Evolutionary conservation across 2,113 vertebrate genomes (phyloP).

Genomic region (Dipodomys spectabilis): DNA sequence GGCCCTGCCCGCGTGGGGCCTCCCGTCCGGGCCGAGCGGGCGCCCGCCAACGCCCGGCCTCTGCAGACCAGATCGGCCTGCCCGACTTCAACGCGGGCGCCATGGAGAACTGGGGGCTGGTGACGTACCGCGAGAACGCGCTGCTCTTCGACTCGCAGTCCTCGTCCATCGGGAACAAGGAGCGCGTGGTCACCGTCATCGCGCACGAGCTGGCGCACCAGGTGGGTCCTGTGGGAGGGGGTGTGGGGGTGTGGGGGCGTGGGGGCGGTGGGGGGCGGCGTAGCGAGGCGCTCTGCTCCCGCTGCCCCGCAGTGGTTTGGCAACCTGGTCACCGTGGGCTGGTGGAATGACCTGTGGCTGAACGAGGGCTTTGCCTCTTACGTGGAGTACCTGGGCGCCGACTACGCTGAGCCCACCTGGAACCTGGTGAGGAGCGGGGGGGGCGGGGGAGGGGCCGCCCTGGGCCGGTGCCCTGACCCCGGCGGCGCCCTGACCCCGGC

Average conservation of each 20-base stretch:
- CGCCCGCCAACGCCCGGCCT: background rate
- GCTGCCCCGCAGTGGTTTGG: slow-evolving; percentile 92
- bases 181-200: slow-evolving; percentile 90
- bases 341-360: slow-evolving; percentile 97
- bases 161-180: slow-evolving; percentile 94
- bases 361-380: slow-evolving; percentile 96
- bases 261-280: too few species aligned
- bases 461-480: background rate
- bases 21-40: too few species aligned
- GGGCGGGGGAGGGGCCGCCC: rapidly evolving
- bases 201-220: slow-evolving; percentile 96
- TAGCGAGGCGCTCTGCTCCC: too few species aligned
- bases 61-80: slow-evolving; percentile 93
- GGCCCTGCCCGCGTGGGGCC: background rate
- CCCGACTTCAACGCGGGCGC: slow-evolving; percentile 95
- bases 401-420: slow-evolving; percentile 86
- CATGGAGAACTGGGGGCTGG: slow-evolving; percentile 99
- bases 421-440: slow-evolving; percentile 86
- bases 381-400: slow-evolving; percentile 90
- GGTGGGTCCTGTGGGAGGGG: slow-evolving; percentile 82
- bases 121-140: slow-evolving; percentile 95
- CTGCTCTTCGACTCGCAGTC: slow-evolving; percentile 86
- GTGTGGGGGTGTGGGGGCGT: too few species aligned
- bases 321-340: slow-evolving; percentile 93
- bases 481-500: too few species aligned